Conservation (phyloP, 2,797 vertebrate species). For the Taeniopygia guttata region DNA sequence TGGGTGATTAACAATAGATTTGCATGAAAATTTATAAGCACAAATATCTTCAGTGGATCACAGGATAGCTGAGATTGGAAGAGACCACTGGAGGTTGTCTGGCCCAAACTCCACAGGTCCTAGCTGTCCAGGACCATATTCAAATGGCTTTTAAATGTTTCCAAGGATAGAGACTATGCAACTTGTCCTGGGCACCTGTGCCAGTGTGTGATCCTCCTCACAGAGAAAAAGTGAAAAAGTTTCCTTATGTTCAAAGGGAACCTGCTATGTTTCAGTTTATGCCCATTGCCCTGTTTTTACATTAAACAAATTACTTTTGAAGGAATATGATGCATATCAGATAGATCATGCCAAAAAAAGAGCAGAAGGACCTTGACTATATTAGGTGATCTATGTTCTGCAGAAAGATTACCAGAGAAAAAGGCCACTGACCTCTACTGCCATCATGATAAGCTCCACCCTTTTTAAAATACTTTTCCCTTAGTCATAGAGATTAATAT, state of each 20-base stretch:
- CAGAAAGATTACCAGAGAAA: neutral
- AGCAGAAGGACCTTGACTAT: neutral
- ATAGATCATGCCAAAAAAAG: neutral
- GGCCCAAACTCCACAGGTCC: neutral
- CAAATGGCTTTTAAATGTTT: neutral
- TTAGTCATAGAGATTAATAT: neutral
- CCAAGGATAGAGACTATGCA: accelerated
- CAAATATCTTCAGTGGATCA: neutral
- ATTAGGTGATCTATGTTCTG: neutral
- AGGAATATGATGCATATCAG: neutral
- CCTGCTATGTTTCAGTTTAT: neutral
- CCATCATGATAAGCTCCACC: neutral
- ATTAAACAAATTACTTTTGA: neutral
- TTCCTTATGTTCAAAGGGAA: neutral
- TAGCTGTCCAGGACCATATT: accelerated
- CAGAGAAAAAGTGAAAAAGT: neutral
- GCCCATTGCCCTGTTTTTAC: neutral
- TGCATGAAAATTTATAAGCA: neutral
- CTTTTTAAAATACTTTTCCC: neutral
- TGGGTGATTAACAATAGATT: neutral
- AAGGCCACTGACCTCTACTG: neutral
- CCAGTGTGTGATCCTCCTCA: neutral
- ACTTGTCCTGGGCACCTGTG: neutral
- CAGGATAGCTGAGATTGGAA: neutral
- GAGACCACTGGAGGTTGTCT: neutral